Evolutionary conservation across 2,113 vertebrate species (phyloP), one percentile per base, ranked within the genome.

Genomic region (Thomomys bottae): DNA sequence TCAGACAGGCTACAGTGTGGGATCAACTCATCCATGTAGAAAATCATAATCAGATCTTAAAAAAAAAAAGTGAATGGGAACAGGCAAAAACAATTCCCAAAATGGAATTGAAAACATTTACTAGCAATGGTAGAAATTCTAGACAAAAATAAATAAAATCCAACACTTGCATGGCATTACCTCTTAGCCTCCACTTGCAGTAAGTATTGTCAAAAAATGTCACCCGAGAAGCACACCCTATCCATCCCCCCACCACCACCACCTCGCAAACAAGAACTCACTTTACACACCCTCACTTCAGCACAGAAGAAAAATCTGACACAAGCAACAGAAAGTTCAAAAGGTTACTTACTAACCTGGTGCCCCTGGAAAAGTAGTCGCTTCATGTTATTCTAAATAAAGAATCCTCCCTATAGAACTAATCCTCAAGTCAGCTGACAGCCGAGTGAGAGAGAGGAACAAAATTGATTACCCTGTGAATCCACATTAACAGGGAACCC

Each of bases 271-370:
- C 12, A 17, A 54, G 11, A 54, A 54, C 49, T 54, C 49, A 54
- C 49, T 17, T 54, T 54, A 54, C 49, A 54, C 49, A 54, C 49
- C 15, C 49, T 54, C 49, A 54, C 49, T 15, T 54, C 49, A 90
- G 76, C 32, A 38, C 66, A 81, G 67, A 89, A 64, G 94, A 26
- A 88, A 73, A 92, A 76, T 42, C 84, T 70, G 64, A 80, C 80
- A 79, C 9, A 82, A 34, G 34, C 24, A 68, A 54, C 81, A 49
- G 78, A 82, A 77, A 45, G 80, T 93, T 87, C 85, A 67, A 70
- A n/a, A 8, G 2, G 5, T 49, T 30, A 63, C 79, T 91, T 91
- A 98, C 98, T 96, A 30, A 98, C 98, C 98, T 98, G 93, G 75
- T 61, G 97, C 97, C 97, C 97, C 96, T 26, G 90, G 28, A 91